phyloP scores from a whole-genome alignment of 2,113 vertebrate species.

The Serinus canaria region DNA sequence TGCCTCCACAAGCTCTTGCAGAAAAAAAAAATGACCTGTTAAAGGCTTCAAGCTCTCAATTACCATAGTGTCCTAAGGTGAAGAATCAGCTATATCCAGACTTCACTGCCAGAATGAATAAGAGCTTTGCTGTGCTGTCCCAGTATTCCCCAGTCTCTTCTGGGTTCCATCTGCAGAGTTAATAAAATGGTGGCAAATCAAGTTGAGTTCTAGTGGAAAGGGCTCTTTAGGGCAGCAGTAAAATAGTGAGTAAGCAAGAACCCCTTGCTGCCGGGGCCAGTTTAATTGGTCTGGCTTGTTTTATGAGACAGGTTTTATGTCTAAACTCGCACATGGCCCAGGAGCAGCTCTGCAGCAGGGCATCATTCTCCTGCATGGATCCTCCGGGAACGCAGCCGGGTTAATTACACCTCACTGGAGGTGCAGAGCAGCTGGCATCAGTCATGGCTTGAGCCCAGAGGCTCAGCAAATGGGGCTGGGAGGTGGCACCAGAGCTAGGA shows the following conservation, averaged over 20 bases:
- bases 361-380: constrained; percentile 34
- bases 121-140: constrained; percentile 14
- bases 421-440: not conserved
- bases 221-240: constrained; percentile 57
- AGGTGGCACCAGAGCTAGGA: not conserved
- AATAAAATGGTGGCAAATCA: constrained; percentile 65
- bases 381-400: not conserved
- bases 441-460: not conserved
- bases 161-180: constrained; percentile 60
- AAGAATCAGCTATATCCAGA: not conserved
- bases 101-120: not conserved
- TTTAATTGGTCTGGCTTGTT: constrained; percentile 67
- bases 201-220: constrained; percentile 52
- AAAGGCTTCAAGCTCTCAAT: not conserved
- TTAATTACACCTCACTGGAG: constrained; percentile 57
- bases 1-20: not conserved
- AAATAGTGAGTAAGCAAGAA: constrained; percentile 61
- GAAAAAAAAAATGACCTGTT: not conserved
- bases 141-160: constrained; percentile 34
- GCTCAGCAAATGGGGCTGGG: not conserved
- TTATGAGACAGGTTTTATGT: constrained; percentile 67
- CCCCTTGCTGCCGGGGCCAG: constrained; percentile 53
- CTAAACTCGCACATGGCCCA: constrained; percentile 57
- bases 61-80: not conserved
- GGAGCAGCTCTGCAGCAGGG: constrained; percentile 43